Evolutionary conservation across 2,888 invertebrate species (phyloP).

Genomic region (Cryptocephalus primarius): DNA sequence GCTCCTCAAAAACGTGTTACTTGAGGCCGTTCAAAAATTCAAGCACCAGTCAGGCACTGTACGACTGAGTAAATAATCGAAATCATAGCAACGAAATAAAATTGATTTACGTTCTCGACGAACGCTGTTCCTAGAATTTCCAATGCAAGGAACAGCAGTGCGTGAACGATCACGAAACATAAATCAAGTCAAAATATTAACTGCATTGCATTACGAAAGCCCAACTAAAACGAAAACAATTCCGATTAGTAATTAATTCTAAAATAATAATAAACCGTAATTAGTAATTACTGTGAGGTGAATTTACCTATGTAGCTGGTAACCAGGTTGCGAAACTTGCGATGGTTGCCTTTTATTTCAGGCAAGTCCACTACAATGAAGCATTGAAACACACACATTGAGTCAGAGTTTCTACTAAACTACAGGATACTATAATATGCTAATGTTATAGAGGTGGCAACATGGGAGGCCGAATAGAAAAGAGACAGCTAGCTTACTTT

Average conservation of each 20-base stretch:
- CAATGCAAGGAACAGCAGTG: too few species aligned
- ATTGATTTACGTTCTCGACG: too few species aligned
- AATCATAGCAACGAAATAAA: too few species aligned
- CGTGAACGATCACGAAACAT: too few species aligned
- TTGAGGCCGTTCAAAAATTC: too few species aligned
- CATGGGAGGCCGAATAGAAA: not conserved
- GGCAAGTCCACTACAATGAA: slow-evolving; percentile 85
- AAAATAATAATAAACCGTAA: slow-evolving; percentile 9
- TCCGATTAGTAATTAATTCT: slow-evolving; percentile 6
- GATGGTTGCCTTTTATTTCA: slow-evolving; percentile 96
- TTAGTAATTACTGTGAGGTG: slow-evolving; percentile 13
- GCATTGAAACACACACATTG: slow-evolving; percentile 36
- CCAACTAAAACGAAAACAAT: not conserved
- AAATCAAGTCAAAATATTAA: not conserved
- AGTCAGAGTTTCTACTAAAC: slow-evolving; percentile 17
- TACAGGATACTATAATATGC: slow-evolving; percentile 10
- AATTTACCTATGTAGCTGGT: slow-evolving; percentile 96
- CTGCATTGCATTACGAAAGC: not conserved
- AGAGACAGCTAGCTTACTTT: not conserved
- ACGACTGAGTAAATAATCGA: too few species aligned
- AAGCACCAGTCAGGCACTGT: too few species aligned
- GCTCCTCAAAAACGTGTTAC: too few species aligned
- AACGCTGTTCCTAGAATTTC: too few species aligned
- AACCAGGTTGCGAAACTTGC: slow-evolving; percentile 99
- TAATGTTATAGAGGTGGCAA: slow-evolving; percentile 9